Conservation (phyloP, 2,113 vertebrate species). For the Elaphurus davidianus region DNA sequence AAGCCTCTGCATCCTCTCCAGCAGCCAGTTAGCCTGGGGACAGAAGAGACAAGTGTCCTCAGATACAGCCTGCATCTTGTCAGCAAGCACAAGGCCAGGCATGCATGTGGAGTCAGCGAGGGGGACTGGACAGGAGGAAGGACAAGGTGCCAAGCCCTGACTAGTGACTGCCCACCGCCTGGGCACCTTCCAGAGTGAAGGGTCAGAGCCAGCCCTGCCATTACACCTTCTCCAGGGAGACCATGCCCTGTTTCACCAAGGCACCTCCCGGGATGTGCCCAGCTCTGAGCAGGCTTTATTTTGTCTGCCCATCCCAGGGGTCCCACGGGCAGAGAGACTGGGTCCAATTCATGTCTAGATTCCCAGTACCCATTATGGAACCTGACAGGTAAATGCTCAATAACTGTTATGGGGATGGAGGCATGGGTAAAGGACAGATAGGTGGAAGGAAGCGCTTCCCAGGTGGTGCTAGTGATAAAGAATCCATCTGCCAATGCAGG, state of each 20-base stretch:
- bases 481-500: neutral
- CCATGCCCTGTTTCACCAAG: neutral
- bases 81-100: neutral
- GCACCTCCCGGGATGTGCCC: neutral
- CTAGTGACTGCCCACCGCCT: neutral
- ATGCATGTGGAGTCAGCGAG: neutral
- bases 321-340: accelerated
- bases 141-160: neutral
- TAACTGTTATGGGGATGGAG: neutral
- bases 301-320: neutral
- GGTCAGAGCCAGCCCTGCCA: neutral
- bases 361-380: neutral
- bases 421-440: neutral
- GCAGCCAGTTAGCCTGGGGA: neutral
- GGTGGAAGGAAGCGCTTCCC: neutral
- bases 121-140: neutral
- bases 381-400: neutral
- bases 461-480: neutral
- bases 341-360: neutral
- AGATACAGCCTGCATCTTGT: neutral
- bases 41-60: neutral
- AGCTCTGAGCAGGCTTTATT: neutral
- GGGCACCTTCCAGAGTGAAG: neutral
- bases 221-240: neutral
- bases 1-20: neutral